A percentile compares a stretch with the other conserved stretches of the same genome.
These are phyloP conservation scores for Chamaea fasciata DNA, from an alignment of 2,113 vertebrate genomes.

Conservation along the genomic window DNA sequence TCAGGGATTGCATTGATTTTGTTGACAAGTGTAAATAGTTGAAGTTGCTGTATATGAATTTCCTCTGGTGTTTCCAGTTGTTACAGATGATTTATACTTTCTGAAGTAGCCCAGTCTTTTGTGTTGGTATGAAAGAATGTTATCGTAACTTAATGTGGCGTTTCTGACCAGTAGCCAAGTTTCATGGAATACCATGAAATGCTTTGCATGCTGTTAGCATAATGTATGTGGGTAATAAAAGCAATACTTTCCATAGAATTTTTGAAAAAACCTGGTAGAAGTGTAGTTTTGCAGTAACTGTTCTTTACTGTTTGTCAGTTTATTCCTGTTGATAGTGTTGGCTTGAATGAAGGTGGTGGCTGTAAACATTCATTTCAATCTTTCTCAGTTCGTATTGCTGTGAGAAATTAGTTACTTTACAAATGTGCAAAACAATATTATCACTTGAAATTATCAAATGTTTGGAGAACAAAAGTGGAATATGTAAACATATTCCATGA, in stretches of 20 bases:
- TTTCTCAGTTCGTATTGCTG: neutral
- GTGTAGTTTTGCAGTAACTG: fast-evolving
- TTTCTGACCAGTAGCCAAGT: neutral
- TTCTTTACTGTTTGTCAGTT: neutral
- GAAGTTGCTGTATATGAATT: neutral
- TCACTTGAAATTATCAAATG: neutral
- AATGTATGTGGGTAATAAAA: neutral
- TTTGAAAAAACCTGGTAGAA: neutral
- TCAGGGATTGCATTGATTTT: neutral
- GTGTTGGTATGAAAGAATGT: neutral
- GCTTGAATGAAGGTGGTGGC: neutral
- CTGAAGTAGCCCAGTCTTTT: neutral
- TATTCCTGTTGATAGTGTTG: neutral
- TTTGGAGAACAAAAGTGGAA: neutral
- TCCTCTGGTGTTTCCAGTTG: neutral
- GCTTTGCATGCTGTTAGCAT: neutral
- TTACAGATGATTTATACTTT: neutral
- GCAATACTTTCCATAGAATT: neutral
- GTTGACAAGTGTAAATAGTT: neutral
- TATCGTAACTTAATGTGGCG: neutral
- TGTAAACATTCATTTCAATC: neutral
- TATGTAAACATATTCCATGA: fast-evolving
- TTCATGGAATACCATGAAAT: fast-evolving
- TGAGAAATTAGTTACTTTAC: neutral
- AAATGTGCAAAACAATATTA: neutral